phyloP scores from a whole-genome alignment of 2,888 invertebrate species.

The Yponomeuta plumbellus region DNA sequence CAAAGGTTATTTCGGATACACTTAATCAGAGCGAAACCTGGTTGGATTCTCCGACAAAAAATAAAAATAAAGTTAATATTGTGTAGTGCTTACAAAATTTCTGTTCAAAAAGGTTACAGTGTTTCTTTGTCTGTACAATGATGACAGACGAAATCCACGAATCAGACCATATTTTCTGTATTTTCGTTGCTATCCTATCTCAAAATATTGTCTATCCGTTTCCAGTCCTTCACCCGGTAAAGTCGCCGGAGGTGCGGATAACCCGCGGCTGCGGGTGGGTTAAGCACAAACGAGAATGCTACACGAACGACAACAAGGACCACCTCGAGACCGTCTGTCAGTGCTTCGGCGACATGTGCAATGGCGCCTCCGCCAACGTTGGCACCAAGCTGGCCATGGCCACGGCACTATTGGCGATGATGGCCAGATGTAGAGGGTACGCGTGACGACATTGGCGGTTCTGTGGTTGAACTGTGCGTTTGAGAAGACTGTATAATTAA shows the following conservation, averaged over 20 bases:
- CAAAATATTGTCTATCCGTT: constrained; percentile 23
- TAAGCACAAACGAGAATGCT: constrained; percentile 62
- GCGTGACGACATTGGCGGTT: not conserved
- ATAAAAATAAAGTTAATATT: no score
- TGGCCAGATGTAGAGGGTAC: constrained; percentile 2
- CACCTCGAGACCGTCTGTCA: constrained; percentile 77
- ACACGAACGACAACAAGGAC: constrained; percentile 62
- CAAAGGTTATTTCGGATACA: no score
- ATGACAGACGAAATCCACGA: no score
- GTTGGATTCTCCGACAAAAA: no score
- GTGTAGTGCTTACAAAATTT: no score
- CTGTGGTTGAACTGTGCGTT: not conserved
- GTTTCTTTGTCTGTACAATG: no score
- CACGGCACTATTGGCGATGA: not conserved
- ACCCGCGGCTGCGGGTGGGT: constrained; percentile 79
- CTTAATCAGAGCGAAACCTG: no score
- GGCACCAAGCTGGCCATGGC: not conserved
- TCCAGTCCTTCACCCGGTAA: constrained; percentile 51
- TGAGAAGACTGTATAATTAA: not conserved
- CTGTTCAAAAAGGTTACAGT: no score
- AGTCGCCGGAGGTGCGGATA: constrained; percentile 57
- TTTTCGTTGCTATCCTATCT: no score
- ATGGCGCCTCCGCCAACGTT: constrained; percentile 38
- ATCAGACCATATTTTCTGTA: no score
- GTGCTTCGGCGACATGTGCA: constrained; percentile 79